Percentiles rank a stretch among this genome's conserved stretches.
phyloP scores from a whole-genome alignment of 2,888 invertebrate species.

The Atrina japonica region DNA sequence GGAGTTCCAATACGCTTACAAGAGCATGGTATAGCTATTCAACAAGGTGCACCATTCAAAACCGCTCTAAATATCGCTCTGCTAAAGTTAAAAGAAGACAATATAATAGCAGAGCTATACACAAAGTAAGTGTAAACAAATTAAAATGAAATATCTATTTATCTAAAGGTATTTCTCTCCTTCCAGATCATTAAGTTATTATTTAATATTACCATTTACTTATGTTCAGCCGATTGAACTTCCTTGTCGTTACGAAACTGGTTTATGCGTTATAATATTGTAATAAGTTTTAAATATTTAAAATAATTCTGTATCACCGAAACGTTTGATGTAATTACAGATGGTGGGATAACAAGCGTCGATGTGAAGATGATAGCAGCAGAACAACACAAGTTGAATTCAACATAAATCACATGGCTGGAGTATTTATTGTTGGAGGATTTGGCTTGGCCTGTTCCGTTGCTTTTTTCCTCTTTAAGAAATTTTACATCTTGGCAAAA shows the following conservation, averaged over 20 bases:
- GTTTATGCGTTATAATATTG: background rate
- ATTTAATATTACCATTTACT: background rate
- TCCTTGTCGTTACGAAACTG: too few relatives aligned
- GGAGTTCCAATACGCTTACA: constrained; percentile 69
- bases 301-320: background rate
- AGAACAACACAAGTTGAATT: constrained; percentile 62
- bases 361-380: constrained; percentile 58
- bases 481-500: constrained; percentile 48
- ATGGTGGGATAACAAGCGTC: constrained; percentile 74
- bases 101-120: constrained; percentile 58
- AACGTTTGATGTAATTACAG: constrained; percentile 47
- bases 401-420: constrained; percentile 68
- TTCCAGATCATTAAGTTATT: background rate
- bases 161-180: background rate
- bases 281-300: background rate
- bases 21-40: constrained; percentile 73
- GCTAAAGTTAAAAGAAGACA: constrained; percentile 65
- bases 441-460: constrained; percentile 67
- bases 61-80: constrained; percentile 70
- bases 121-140: constrained; percentile 60
- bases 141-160: too few relatives aligned
- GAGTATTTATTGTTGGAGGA: constrained; percentile 72
- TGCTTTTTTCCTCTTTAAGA: constrained; percentile 71
- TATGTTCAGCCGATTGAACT: too few relatives aligned
- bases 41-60: constrained; percentile 66